Conservation (phyloP, 2,113 vertebrate genomes). For the Cheilinus undulatus region DNA sequence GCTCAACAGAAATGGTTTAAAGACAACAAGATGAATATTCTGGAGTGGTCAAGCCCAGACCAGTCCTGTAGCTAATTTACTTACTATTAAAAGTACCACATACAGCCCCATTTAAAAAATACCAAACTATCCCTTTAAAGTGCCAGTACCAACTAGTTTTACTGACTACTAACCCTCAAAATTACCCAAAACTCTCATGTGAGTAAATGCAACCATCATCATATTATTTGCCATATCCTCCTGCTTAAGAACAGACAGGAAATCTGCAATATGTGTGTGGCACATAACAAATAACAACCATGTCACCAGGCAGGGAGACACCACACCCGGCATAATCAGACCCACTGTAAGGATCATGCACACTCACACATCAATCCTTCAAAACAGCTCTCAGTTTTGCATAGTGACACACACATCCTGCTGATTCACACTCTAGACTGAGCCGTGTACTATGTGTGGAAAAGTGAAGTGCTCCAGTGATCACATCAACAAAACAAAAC, state of each 20-base stretch:
- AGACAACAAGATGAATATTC: too few species aligned
- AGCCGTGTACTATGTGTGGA: conserved; percentile 50
- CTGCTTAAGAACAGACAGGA: not conserved
- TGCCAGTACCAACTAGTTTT: too few species aligned
- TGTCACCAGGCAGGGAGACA: not conserved
- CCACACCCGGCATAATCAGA: not conserved
- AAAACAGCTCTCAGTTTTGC: conserved; percentile 17
- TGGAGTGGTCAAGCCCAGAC: too few species aligned
- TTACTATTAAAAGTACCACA: too few species aligned
- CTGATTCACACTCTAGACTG: conserved; percentile 1
- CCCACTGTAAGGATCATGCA: conserved; percentile 2
- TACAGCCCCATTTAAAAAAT: too few species aligned
- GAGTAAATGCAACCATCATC: too few species aligned
- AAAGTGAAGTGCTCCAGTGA: conserved; percentile 55
- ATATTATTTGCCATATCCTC: not conserved
- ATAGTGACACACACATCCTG: conserved; percentile 1
- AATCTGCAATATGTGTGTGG: not conserved
- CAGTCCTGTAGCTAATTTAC: too few species aligned
- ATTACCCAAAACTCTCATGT: too few species aligned
- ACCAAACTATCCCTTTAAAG: too few species aligned
- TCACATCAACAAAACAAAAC: conserved; percentile 50
- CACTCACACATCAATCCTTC: too few species aligned
- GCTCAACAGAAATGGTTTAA: too few species aligned
- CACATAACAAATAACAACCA: not conserved
- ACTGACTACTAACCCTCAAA: too few species aligned